These are phyloP conservation scores for Dynastes tityus DNA, from an alignment of 2,888 invertebrate species.

Conservation along the genomic window DNA sequence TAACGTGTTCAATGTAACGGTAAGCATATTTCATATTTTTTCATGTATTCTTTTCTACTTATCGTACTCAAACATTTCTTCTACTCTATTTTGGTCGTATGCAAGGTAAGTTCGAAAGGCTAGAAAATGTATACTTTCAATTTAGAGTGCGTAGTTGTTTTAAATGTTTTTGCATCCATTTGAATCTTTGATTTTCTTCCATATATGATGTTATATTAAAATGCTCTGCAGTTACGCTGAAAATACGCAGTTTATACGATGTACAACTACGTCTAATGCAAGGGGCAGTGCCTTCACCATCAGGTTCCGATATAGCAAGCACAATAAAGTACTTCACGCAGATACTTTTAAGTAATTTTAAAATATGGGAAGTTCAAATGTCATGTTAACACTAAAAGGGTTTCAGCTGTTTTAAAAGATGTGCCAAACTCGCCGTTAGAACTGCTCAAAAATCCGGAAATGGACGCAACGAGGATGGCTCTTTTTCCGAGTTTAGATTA, in stretches of 20 bases:
- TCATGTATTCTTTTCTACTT: too few relatives aligned
- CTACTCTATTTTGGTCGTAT: too few relatives aligned
- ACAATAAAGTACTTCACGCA: constrained; percentile 98
- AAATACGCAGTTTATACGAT: constrained; percentile 97
- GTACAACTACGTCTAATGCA: constrained; percentile 94
- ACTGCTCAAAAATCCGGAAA: constrained; percentile 89
- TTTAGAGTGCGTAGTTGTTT: background rate
- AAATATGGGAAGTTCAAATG: background rate
- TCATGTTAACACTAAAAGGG: constrained; percentile 8
- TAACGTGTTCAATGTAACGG: too few relatives aligned
- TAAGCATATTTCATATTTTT: too few relatives aligned
- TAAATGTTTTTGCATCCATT: constrained; percentile 12
- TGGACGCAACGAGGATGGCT: constrained; percentile 89
- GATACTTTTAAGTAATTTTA: constrained; percentile 88
- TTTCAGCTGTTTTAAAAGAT: constrained; percentile 94
- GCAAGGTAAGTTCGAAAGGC: too few relatives aligned
- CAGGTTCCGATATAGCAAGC: constrained; percentile 96
- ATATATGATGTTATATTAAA: constrained; percentile 10
- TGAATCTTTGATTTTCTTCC: background rate
- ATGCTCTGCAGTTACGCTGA: constrained; percentile 88
- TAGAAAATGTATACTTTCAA: constrained; percentile 6
- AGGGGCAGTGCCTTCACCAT: constrained; percentile 92
- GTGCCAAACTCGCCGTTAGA: constrained; percentile 94
- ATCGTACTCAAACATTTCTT: too few relatives aligned
- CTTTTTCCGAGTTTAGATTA: constrained; percentile 98